phyloP scores from a whole-genome alignment of 2,113 vertebrate genomes.

The Pholis gunnellus region DNA sequence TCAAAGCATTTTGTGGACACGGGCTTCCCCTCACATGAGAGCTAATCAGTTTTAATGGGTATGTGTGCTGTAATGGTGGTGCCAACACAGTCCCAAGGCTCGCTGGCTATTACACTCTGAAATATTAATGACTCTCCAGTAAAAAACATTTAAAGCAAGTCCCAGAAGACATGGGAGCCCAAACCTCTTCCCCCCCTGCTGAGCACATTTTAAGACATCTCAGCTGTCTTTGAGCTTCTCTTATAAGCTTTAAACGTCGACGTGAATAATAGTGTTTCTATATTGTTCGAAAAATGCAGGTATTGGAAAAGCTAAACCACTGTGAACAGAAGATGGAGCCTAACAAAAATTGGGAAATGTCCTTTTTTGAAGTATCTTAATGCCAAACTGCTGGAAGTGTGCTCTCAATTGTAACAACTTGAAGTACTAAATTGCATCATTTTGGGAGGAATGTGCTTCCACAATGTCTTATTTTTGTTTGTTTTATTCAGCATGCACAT shows the following conservation, averaged over 20 bases:
- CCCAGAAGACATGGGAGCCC: slow-evolving; percentile 80
- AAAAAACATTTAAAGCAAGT: slow-evolving; percentile 87
- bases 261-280: slow-evolving; percentile 12
- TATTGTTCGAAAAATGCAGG: slow-evolving; percentile 2
- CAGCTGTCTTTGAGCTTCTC: background rate
- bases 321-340: background rate
- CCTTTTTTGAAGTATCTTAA: background rate
- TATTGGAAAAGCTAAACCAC: slow-evolving; percentile 26
- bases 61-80: slow-evolving; percentile 90
- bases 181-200: slow-evolving; percentile 29
- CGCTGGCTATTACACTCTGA: slow-evolving; percentile 91
- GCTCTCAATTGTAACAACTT: slow-evolving; percentile 1
- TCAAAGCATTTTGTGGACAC: slow-evolving; percentile 69
- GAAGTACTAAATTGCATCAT: slow-evolving; percentile 39
- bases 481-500: slow-evolving; percentile 15
- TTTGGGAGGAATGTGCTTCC: slow-evolving; percentile 37
- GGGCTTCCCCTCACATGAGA: slow-evolving; percentile 82
- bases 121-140: slow-evolving; percentile 93
- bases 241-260: slow-evolving; percentile 25
- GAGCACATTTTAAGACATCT: slow-evolving; percentile 16
- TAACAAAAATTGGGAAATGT: slow-evolving; percentile 4
- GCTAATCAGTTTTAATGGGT: slow-evolving; percentile 94
- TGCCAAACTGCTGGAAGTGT: background rate
- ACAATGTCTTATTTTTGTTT: slow-evolving; percentile 13
- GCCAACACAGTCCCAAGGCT: slow-evolving; percentile 88